phyloP scores from a whole-genome alignment of 2,888 invertebrate genomes.

The Adela reaumurella region DNA sequence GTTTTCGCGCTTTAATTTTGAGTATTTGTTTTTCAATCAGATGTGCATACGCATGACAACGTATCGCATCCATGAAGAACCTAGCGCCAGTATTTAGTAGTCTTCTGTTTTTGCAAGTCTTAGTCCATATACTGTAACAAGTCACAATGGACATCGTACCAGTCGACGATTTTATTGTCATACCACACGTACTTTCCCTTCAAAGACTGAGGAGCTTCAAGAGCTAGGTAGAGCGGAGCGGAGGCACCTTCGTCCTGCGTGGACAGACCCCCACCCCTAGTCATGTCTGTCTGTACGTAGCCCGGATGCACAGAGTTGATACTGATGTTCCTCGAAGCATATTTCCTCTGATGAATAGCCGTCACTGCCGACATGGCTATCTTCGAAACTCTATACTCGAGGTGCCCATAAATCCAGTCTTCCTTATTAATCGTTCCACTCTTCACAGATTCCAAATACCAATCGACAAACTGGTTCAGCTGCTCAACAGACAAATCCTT shows the following conservation, averaged over 20 bases:
- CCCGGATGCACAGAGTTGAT: slow-evolving; percentile 18
- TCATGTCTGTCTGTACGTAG: slow-evolving; percentile 17
- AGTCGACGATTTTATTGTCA: slow-evolving; percentile 16
- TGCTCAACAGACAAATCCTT: slow-evolving; percentile 13
- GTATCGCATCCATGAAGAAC: too few relatives aligned
- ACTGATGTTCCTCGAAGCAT: slow-evolving; percentile 16
- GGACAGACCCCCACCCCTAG: slow-evolving; percentile 12
- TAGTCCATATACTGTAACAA: too few relatives aligned
- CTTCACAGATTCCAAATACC: slow-evolving; percentile 15
- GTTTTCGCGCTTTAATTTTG: too few relatives aligned
- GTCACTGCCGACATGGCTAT: slow-evolving; percentile 16
- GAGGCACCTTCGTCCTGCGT: slow-evolving; percentile 12
- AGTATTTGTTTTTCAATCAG: too few relatives aligned
- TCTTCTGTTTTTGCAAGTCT: too few relatives aligned
- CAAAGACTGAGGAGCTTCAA: slow-evolving; percentile 16
- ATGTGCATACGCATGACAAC: too few relatives aligned
- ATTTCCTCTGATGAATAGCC: slow-evolving; percentile 15
- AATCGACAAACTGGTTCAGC: too few relatives aligned
- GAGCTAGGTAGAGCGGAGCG: slow-evolving; percentile 15
- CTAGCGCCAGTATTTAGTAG: too few relatives aligned
- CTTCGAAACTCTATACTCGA: slow-evolving; percentile 17
- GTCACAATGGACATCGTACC: too few relatives aligned
- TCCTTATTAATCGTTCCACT: slow-evolving; percentile 13
- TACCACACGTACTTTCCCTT: slow-evolving; percentile 19
- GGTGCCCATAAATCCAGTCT: slow-evolving; percentile 13